Conservation (phyloP, 2,888 invertebrate species). For the Micropterix aruncella region DNA sequence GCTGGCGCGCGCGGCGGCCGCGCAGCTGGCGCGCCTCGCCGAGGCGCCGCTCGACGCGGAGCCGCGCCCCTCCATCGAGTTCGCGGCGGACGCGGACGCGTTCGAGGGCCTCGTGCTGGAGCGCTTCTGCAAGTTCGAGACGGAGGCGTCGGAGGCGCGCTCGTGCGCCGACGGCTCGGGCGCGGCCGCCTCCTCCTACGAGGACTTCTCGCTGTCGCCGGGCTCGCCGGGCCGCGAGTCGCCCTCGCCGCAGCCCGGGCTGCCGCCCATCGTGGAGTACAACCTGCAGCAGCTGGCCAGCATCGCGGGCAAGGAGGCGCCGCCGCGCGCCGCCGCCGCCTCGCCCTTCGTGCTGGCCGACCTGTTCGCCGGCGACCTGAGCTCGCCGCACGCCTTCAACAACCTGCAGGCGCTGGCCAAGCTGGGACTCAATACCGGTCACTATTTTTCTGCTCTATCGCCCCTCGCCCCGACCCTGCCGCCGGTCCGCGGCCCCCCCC, state of each 20-base stretch:
- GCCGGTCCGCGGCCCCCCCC: too few species aligned
- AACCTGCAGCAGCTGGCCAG: constrained; percentile 75
- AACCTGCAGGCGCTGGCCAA: constrained; percentile 85
- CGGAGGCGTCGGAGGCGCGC: constrained; percentile 42
- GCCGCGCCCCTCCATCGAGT: constrained; percentile 65
- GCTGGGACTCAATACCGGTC: constrained; percentile 59
- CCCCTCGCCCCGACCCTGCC: too few species aligned
- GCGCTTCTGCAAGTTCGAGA: constrained; percentile 59
- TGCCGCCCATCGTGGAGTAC: constrained; percentile 70
- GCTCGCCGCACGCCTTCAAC: constrained; percentile 64
- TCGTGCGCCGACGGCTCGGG: constrained; percentile 37
- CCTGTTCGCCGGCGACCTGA: constrained; percentile 56
- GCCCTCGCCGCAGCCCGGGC: constrained; percentile 23
- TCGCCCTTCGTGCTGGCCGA: constrained; percentile 65
- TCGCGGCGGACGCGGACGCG: constrained; percentile 63
- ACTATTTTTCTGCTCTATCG: too few species aligned
- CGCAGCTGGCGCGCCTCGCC: constrained; percentile 64
- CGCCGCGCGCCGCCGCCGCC: constrained; percentile 39
- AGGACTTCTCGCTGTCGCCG: constrained; percentile 47
- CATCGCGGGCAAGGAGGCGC: constrained; percentile 55
- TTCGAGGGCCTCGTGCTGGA: constrained; percentile 62
- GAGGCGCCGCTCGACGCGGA: constrained; percentile 73
- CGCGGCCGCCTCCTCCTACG: constrained; percentile 61
- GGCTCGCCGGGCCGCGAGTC: constrained; percentile 24
- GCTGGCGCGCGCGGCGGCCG: constrained; percentile 63